Evolutionary conservation across 2,797 vertebrate genomes (phyloP).

Genomic region (Leptodactylus fallax): DNA sequence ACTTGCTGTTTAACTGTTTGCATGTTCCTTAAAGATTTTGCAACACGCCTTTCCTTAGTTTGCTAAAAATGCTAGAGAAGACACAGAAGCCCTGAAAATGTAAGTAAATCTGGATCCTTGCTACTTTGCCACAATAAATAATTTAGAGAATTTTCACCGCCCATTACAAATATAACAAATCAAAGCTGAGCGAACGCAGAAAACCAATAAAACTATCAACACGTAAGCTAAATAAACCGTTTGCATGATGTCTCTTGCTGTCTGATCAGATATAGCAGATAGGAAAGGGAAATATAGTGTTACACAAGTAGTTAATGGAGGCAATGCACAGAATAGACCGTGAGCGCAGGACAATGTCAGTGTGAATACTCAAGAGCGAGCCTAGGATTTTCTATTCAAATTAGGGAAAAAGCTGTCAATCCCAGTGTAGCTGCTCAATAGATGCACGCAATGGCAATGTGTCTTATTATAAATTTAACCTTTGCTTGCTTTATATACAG

Average conservation of each 20-base stretch:
- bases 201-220: slow-evolving; percentile 65
- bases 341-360: slow-evolving; percentile 18
- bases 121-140: slow-evolving; percentile 66
- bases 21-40: slow-evolving; percentile 71
- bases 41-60: slow-evolving; percentile 69
- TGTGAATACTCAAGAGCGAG: not conserved
- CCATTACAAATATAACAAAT: slow-evolving; percentile 54
- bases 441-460: slow-evolving; percentile 4
- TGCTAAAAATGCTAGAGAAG: slow-evolving; percentile 70
- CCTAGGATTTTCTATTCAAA: slow-evolving; percentile 23
- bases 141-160: slow-evolving; percentile 55
- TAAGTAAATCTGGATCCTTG: slow-evolving; percentile 75
- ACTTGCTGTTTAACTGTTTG: slow-evolving; percentile 70
- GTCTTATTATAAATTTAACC: slow-evolving; percentile 3
- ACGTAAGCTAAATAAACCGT: slow-evolving; percentile 47
- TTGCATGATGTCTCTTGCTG: slow-evolving; percentile 54
- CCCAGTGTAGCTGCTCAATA: not conserved
- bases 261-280: slow-evolving; percentile 52
- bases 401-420: slow-evolving; percentile 23
- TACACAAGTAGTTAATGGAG: slow-evolving; percentile 57
- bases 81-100: slow-evolving; percentile 72
- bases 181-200: slow-evolving; percentile 56
- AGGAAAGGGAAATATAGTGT: slow-evolving; percentile 56
- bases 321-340: slow-evolving; percentile 42
- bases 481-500: not conserved